phyloP scores from a whole-genome alignment of 2,888 invertebrate species.

The Gymnoscelis rufifasciata region DNA sequence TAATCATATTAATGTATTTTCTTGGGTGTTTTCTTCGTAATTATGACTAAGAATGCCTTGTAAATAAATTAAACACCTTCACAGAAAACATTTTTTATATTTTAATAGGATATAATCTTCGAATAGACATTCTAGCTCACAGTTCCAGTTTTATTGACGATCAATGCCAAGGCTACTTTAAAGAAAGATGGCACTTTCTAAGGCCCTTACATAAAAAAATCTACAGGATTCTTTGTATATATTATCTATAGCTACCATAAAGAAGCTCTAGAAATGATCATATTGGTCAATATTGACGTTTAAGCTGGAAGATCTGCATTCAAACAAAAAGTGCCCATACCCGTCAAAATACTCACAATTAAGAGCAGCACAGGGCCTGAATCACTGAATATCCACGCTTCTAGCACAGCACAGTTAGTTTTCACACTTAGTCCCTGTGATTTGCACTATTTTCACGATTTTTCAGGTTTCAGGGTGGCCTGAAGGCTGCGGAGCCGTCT shows the following conservation, averaged over 20 bases:
- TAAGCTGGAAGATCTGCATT: slow-evolving; percentile 33
- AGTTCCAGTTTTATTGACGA: slow-evolving; percentile 8
- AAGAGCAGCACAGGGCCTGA: slow-evolving; percentile 29
- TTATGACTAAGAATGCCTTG: neutral
- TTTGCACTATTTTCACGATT: slow-evolving; percentile 48
- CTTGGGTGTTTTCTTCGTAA: slow-evolving; percentile 27
- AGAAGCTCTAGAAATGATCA: too few relatives aligned
- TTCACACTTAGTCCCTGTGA: slow-evolving; percentile 30
- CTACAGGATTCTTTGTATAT: neutral
- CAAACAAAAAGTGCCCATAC: slow-evolving; percentile 30
- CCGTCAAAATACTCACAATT: slow-evolving; percentile 59
- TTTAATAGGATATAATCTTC: too few relatives aligned
- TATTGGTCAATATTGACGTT: slow-evolving; percentile 27
- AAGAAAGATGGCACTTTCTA: slow-evolving; percentile 2
- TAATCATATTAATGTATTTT: slow-evolving; percentile 47
- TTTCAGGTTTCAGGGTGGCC: slow-evolving; percentile 64
- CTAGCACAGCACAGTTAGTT: slow-evolving; percentile 39
- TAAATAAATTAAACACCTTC: neutral
- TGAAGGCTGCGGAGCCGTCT: slow-evolving; percentile 66
- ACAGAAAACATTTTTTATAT: neutral
- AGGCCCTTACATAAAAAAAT: slow-evolving; percentile 10
- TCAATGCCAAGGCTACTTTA: slow-evolving; percentile 8
- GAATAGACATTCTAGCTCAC: neutral
- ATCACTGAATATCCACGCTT: slow-evolving; percentile 39
- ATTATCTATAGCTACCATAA: too few relatives aligned